Percentiles rank a stretch among this genome's conserved stretches.
These are phyloP conservation scores for Grus americana DNA, from an alignment of 2,113 vertebrate species.

Conservation along the genomic window DNA sequence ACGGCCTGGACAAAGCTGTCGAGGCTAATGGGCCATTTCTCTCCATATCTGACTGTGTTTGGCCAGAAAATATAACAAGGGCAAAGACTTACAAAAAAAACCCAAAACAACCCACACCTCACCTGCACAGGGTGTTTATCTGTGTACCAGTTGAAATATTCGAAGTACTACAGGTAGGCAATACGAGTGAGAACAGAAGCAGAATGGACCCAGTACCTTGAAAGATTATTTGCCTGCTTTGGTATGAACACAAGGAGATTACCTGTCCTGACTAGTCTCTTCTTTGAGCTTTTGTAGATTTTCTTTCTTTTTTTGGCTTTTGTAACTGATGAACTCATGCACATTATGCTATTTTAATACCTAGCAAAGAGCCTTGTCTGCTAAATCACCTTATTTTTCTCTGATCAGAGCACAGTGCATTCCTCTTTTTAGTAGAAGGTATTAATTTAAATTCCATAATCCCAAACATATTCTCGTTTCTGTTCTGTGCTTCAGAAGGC, in stretches of 20 bases:
- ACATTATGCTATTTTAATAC: slow-evolving; percentile 57
- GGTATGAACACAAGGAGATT: not conserved
- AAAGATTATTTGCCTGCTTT: not conserved
- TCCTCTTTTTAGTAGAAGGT: slow-evolving; percentile 58
- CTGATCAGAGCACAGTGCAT: slow-evolving; percentile 37
- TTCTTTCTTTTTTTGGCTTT: slow-evolving; percentile 21
- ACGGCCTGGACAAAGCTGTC: not conserved
- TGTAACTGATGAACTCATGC: slow-evolving; percentile 32
- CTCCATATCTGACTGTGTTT: not conserved
- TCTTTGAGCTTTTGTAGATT: not conserved
- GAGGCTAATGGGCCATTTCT: not conserved
- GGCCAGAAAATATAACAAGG: not conserved
- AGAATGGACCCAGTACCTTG: not conserved
- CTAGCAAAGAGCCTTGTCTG: slow-evolving; percentile 52
- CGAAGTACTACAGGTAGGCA: not conserved
- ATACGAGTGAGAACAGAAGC: not conserved
- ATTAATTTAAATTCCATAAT: slow-evolving; percentile 72
- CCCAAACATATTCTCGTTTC: slow-evolving; percentile 58
- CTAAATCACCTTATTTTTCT: slow-evolving; percentile 65
- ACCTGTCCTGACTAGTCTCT: not conserved
- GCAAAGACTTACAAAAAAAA: not conserved
- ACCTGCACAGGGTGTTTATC: not conserved
- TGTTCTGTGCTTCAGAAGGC: slow-evolving; percentile 56
- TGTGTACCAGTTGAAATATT: not conserved
- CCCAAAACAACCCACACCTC: not conserved